These are phyloP conservation scores for Chiloscyllium plagiosum DNA, from an alignment of 2,113 vertebrate species.

Conservation along the genomic window DNA sequence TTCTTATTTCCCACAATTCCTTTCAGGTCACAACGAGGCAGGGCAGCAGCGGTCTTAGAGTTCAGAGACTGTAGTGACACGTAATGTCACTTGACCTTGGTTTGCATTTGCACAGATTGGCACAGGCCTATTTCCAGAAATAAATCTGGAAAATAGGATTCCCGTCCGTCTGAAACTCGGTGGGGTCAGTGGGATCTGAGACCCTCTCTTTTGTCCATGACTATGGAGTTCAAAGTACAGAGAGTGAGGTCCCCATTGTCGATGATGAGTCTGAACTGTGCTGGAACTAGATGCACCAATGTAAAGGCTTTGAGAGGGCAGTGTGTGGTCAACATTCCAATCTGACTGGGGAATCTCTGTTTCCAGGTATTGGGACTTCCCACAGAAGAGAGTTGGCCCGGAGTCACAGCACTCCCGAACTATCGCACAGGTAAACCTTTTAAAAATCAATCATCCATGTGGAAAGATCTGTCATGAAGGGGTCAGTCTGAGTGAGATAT, in stretches of 20 bases:
- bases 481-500: neutral
- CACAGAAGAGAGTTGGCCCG: conserved; percentile 74
- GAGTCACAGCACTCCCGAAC: conserved; percentile 69
- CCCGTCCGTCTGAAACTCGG: neutral
- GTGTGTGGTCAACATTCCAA: too few relatives aligned
- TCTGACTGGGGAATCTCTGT: neutral
- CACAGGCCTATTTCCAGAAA: too few relatives aligned
- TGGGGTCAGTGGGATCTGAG: neutral
- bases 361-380: conserved; percentile 70
- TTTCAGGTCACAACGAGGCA: neutral
- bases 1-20: neutral
- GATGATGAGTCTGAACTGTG: neutral
- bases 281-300: neutral
- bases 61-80: neutral
- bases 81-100: neutral
- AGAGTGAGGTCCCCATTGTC: neutral
- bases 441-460: too few relatives aligned
- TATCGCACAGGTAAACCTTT: conserved; percentile 66
- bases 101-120: neutral
- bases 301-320: neutral
- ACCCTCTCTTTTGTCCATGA: neutral
- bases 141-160: neutral
- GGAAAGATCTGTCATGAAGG: neutral
- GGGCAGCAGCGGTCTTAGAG: neutral
- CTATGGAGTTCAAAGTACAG: neutral